A percentile compares a stretch with the other conserved stretches of the same genome.
Evolutionary conservation across 2,888 invertebrate genomes (phyloP).

Genomic region (Criorhina ranunculi): DNA sequence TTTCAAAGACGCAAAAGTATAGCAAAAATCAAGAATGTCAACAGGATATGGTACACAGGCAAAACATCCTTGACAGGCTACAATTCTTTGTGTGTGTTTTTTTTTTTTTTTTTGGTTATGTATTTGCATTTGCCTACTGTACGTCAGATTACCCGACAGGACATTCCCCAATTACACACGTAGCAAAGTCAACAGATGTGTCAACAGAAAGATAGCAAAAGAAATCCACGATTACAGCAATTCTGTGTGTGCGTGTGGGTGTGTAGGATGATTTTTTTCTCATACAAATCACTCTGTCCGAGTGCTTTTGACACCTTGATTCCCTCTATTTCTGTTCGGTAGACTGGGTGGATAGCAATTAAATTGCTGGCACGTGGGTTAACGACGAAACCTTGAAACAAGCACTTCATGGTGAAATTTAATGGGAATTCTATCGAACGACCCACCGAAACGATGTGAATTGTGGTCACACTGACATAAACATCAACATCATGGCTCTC

Average conservation of each 20-base stretch:
- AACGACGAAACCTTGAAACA: slow-evolving; percentile 4
- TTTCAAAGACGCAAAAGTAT: not conserved
- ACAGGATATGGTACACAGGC: not conserved
- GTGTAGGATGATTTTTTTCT: not conserved
- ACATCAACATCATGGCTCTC: not conserved
- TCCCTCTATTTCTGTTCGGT: not conserved
- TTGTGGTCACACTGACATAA: no score
- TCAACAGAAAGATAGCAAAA: not conserved
- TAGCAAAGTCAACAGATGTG: slow-evolving; percentile 15
- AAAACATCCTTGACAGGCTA: not conserved
- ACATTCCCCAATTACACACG: slow-evolving; percentile 2
- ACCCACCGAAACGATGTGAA: no score
- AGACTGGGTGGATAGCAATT: not conserved
- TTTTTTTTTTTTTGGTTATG: no score
- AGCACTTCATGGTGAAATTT: not conserved
- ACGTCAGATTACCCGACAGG: not conserved
- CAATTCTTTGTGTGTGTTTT: slow-evolving; percentile 4
- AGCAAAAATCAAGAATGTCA: not conserved
- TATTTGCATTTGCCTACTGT: not conserved
- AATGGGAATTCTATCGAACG: not conserved
- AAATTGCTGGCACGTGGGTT: not conserved
- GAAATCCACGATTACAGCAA: not conserved
- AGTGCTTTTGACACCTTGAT: slow-evolving; percentile 8
- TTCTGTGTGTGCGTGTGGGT: not conserved
- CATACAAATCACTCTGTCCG: slow-evolving; percentile 6